phyloP scores from a whole-genome alignment of 2,888 invertebrate species.

The Capitulum mitella region DNA sequence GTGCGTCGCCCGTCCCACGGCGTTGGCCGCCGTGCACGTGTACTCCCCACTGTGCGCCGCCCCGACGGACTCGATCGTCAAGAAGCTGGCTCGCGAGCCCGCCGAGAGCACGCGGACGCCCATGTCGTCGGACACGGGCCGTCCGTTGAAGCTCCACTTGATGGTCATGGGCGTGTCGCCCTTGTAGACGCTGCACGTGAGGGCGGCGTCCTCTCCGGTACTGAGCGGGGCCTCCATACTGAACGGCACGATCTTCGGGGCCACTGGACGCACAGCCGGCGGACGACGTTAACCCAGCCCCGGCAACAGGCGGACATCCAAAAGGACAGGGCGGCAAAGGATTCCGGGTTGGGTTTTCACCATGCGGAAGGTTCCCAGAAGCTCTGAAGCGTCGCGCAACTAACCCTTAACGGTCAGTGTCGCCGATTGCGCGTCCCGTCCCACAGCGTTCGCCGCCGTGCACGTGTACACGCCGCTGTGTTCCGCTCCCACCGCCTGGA shows the following conservation, averaged over 20 bases:
- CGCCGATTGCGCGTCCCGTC: conserved; percentile 44
- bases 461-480: conserved; percentile 53
- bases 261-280: too few species aligned
- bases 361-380: too few species aligned
- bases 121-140: conserved; percentile 29
- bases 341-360: too few species aligned
- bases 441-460: conserved; percentile 47
- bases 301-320: too few species aligned
- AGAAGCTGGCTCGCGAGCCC: conserved; percentile 56
- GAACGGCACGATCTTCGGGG: conserved; percentile 57
- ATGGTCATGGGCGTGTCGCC: conserved; percentile 42
- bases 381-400: too few species aligned
- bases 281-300: too few species aligned
- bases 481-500: conserved; percentile 37
- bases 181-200: conserved; percentile 40
- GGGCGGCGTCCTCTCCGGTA: conserved; percentile 40
- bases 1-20: conserved; percentile 60
- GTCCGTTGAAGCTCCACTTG: conserved; percentile 39
- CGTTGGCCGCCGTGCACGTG: conserved; percentile 65
- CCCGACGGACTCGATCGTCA: conserved; percentile 60
- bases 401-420: conserved; percentile 43
- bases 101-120: conserved; percentile 39
- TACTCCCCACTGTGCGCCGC: conserved; percentile 65
- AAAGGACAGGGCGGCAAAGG: too few species aligned
- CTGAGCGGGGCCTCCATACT: conserved; percentile 38